phyloP scores from a whole-genome alignment of 37 sponge, comb jelly and placozoan species.

The Corticium candelabrum region DNA sequence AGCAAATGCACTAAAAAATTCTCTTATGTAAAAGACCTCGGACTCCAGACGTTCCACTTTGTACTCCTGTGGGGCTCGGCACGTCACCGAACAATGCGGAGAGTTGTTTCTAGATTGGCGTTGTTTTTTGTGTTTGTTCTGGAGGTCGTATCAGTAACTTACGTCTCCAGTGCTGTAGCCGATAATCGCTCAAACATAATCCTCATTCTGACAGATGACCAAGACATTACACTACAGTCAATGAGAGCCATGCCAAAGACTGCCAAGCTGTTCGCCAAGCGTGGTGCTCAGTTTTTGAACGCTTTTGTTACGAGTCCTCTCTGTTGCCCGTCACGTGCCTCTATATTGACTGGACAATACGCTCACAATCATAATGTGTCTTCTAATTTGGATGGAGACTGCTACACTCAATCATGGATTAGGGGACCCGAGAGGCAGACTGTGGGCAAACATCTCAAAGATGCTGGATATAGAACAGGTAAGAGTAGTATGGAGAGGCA shows the following conservation, averaged over 20 bases:
- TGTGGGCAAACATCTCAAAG: neutral
- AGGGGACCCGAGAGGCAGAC: neutral
- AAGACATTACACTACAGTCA: neutral
- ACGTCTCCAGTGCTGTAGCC: neutral
- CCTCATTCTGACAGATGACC: neutral
- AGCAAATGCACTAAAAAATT: no score
- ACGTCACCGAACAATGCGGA: no score
- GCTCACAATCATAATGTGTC: slow-evolving; percentile 1
- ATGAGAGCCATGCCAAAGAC: neutral
- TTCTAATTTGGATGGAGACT: neutral
- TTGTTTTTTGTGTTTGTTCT: neutral
- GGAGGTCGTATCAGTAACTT: neutral
- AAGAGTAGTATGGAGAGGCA: neutral
- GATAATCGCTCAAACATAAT: neutral
- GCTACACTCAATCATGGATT: neutral
- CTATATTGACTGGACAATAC: slow-evolving; percentile 6
- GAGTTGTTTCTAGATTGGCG: no score
- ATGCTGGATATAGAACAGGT: slow-evolving; percentile 6
- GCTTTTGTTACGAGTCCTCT: slow-evolving; percentile 7
- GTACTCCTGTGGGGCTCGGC: no score
- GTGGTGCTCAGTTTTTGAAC: neutral
- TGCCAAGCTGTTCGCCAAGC: neutral
- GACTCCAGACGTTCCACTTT: no score
- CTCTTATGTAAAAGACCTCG: no score
- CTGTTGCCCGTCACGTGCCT: slow-evolving; percentile 8